Conservation (phyloP, 2,888 invertebrate species). For the Drosophila kambysellisi region DNA sequence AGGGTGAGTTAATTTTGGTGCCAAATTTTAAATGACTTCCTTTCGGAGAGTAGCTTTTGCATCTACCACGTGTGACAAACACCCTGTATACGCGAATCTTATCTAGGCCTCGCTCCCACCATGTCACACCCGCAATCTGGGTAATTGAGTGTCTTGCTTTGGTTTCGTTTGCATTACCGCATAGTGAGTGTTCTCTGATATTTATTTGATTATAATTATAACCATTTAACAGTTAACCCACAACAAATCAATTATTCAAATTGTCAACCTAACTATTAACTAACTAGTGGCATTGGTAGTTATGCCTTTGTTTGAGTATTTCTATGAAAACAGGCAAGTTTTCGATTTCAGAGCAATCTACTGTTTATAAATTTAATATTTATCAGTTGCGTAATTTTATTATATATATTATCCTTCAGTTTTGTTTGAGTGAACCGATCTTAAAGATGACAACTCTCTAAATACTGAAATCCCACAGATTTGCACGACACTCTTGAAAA, state of each 20-base stretch:
- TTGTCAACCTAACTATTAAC: too few species aligned
- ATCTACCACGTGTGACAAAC: neutral
- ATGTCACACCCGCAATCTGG: slow-evolving; percentile 64
- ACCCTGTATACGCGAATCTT: slow-evolving; percentile 70
- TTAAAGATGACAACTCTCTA: neutral
- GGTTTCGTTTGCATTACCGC: slow-evolving; percentile 9
- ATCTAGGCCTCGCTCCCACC: slow-evolving; percentile 49
- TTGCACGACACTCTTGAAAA: neutral
- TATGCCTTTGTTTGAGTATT: neutral
- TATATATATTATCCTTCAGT: neutral
- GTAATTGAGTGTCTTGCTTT: slow-evolving; percentile 62
- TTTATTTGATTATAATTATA: neutral
- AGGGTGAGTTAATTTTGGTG: neutral
- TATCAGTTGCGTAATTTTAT: neutral
- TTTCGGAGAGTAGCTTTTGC: neutral
- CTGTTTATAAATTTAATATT: neutral
- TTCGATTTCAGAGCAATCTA: neutral
- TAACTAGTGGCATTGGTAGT: neutral
- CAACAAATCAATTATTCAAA: neutral
- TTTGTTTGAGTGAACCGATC: neutral
- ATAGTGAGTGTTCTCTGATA: neutral
- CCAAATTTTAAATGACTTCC: neutral
- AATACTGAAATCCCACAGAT: neutral
- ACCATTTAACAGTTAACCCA: neutral
- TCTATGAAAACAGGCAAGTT: neutral